These are phyloP conservation scores for Aphidius colemani DNA, from an alignment of 2,888 invertebrate species.

Conservation along the genomic window DNA sequence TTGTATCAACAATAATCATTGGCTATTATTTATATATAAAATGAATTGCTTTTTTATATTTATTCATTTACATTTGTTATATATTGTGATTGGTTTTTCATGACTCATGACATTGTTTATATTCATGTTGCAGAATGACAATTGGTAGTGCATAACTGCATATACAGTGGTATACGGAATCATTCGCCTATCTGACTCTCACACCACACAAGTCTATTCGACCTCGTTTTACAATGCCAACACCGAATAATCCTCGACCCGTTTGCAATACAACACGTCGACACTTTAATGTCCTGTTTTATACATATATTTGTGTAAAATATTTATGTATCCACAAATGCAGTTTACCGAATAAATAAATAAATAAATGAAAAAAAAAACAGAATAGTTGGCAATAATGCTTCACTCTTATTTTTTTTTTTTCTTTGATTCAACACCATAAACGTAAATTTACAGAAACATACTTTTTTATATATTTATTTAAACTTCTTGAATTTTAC, in stretches of 20 bases:
- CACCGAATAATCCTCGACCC: slow-evolving; percentile 19
- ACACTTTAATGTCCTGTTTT: slow-evolving; percentile 14
- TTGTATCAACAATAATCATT: too few species aligned
- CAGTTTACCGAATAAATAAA: too few species aligned
- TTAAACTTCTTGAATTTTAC: slow-evolving; percentile 4
- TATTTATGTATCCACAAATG: neutral
- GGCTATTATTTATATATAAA: too few species aligned
- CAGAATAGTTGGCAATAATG: too few species aligned
- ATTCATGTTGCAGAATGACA: neutral
- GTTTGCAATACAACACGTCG: neutral
- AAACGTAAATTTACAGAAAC: too few species aligned
- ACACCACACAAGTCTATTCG: slow-evolving; percentile 12
- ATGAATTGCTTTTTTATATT: too few species aligned
- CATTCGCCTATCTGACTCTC: slow-evolving; percentile 9
- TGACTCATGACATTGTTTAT: too few species aligned
- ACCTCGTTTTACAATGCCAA: slow-evolving; percentile 23
- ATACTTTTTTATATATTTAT: too few species aligned
- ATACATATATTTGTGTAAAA: slow-evolving; percentile 16
- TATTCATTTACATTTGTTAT: too few species aligned
- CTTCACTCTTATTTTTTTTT: neutral
- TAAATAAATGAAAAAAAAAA: too few species aligned
- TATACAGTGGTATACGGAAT: neutral
- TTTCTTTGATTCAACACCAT: neutral
- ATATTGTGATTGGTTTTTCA: too few species aligned
- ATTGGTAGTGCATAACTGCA: slow-evolving; percentile 10